Evolutionary conservation across 1,140 invertebrate species (phyloP).

Genomic region (Condylostylus longicornis): DNA sequence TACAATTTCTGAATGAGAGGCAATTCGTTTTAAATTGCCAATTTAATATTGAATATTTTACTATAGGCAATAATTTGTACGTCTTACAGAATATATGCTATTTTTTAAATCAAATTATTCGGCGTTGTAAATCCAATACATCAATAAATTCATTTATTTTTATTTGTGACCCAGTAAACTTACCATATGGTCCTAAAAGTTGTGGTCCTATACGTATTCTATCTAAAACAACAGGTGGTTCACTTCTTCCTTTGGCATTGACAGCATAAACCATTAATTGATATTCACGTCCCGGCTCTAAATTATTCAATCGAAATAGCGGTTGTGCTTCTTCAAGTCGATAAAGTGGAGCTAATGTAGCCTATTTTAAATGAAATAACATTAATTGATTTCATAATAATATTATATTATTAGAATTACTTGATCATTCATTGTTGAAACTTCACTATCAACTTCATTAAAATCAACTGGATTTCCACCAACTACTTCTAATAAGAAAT

Average conservation of each 20-base stretch:
- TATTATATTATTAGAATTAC: no score
- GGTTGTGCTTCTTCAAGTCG: conserved; percentile 43
- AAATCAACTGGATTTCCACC: conserved; percentile 40
- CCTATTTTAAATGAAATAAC: conserved; percentile 14
- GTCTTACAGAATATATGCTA: no score
- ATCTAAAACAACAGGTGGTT: conserved; percentile 42
- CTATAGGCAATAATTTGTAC: no score
- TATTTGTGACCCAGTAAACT: no score
- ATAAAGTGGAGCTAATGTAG: conserved; percentile 37
- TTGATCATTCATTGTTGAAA: conserved; percentile 42
- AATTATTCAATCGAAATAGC: conserved; percentile 46
- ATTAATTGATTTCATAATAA: no score
- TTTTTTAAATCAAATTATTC: no score
- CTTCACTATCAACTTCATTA: conserved; percentile 41
- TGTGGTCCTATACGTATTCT: conserved; percentile 37
- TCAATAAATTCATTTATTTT: no score
- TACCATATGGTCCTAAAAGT: conserved; percentile 33
- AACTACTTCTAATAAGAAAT: conserved; percentile 66
- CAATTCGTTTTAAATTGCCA: no score
- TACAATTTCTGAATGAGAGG: no score
- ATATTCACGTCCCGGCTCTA: conserved; percentile 50
- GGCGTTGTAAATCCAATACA: no score
- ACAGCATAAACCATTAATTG: conserved; percentile 51
- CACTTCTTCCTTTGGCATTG: conserved; percentile 53
- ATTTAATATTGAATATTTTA: no score